These are phyloP conservation scores for Papilio protenor DNA, from an alignment of 2,888 invertebrate genomes.

Conservation along the genomic window DNA sequence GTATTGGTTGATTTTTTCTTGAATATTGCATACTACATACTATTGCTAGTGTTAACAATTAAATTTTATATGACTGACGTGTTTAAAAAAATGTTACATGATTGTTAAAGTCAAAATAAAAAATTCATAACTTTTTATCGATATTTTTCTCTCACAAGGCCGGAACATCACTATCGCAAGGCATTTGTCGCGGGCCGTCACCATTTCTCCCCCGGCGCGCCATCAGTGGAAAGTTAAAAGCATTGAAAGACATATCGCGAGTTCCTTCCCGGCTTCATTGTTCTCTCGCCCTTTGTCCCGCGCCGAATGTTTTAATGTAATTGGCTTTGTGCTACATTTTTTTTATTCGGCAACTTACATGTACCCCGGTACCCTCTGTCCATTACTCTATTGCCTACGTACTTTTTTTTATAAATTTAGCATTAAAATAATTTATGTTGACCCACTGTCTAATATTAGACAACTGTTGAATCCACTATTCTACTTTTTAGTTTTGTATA, in stretches of 20 bases:
- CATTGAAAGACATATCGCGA: slow-evolving; percentile 84
- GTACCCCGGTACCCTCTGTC: slow-evolving; percentile 7
- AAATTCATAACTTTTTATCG: slow-evolving; percentile 38
- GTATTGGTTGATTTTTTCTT: too few relatives aligned
- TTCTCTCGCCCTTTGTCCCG: slow-evolving; percentile 81
- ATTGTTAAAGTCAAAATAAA: slow-evolving; percentile 21
- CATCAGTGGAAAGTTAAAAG: slow-evolving; percentile 84
- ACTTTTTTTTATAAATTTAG: neutral
- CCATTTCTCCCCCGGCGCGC: slow-evolving; percentile 77
- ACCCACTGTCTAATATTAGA: too few relatives aligned
- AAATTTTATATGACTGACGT: too few relatives aligned
- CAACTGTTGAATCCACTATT: neutral
- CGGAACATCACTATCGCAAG: slow-evolving; percentile 68
- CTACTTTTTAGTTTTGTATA: neutral
- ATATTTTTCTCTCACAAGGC: slow-evolving; percentile 18
- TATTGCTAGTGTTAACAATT: too few relatives aligned
- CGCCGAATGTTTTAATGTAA: slow-evolving; percentile 84
- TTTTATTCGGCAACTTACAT: slow-evolving; percentile 54
- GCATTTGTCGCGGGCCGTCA: slow-evolving; percentile 82
- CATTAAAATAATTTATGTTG: neutral
- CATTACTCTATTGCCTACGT: slow-evolving; percentile 20
- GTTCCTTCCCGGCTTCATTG: slow-evolving; percentile 78
- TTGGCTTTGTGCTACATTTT: slow-evolving; percentile 81
- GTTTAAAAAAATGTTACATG: neutral
- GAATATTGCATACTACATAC: too few relatives aligned